Conservation (phyloP, 1,140 invertebrate genomes). For the Anoplophora glabripennis region DNA sequence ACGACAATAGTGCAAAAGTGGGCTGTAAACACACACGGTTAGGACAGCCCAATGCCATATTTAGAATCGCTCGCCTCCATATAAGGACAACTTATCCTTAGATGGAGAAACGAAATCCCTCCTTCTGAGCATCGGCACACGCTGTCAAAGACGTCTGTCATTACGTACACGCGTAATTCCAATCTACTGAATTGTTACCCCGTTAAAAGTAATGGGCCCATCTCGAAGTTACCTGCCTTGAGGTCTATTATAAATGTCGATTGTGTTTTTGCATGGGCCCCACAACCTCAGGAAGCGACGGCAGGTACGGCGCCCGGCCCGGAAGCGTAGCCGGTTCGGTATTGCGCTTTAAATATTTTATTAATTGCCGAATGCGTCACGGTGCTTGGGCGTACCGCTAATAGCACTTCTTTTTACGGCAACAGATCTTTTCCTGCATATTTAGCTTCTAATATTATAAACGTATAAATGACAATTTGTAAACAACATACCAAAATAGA, state of each 20-base stretch:
- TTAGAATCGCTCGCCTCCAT: constrained; percentile 69
- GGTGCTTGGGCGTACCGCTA: constrained; percentile 32
- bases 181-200: constrained; percentile 14
- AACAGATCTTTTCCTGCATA: constrained; percentile 27
- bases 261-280: too few species aligned
- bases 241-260: too few species aligned
- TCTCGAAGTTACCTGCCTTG: not conserved
- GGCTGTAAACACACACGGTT: constrained; percentile 50
- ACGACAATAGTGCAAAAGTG: constrained; percentile 43
- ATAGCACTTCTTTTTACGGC: constrained; percentile 35
- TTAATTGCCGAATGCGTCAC: constrained; percentile 35
- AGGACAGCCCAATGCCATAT: constrained; percentile 70
- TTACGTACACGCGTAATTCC: constrained; percentile 25
- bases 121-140: constrained; percentile 50
- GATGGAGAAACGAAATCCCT: constrained; percentile 68
- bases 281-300: too few species aligned
- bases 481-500: constrained; percentile 12
- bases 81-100: constrained; percentile 70
- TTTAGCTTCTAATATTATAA: constrained; percentile 23
- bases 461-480: constrained; percentile 32
- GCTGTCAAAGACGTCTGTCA: constrained; percentile 25
- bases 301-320: not conserved
- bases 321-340: constrained; percentile 2
- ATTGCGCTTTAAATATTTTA: constrained; percentile 22
- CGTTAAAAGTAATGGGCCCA: constrained; percentile 20